phyloP scores from a whole-genome alignment of 2,797 vertebrate genomes.

The Cuculus canorus region DNA sequence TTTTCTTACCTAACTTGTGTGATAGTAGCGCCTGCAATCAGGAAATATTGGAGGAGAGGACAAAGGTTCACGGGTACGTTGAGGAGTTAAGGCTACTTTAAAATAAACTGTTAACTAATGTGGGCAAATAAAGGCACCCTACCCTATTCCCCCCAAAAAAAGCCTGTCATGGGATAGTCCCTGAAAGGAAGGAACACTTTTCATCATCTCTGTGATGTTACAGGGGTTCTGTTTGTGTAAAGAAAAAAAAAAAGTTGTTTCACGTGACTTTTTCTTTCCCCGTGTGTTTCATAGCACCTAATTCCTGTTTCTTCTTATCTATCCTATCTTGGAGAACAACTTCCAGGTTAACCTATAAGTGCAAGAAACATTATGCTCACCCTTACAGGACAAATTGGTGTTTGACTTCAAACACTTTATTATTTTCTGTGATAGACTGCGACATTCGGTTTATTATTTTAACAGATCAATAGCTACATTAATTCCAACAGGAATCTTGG shows the following conservation, averaged over 20 bases:
- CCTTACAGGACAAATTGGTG: neutral
- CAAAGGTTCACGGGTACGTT: neutral
- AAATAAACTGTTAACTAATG: neutral
- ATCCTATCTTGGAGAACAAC: neutral
- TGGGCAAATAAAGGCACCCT: too few species aligned
- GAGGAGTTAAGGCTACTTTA: neutral
- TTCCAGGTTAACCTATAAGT: neutral
- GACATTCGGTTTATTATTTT: conserved; percentile 66
- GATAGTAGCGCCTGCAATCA: neutral
- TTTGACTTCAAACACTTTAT: neutral
- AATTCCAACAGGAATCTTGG: conserved; percentile 60
- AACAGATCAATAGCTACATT: conserved; percentile 69
- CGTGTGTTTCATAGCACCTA: neutral
- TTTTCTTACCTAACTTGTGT: neutral
- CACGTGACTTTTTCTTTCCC: neutral
- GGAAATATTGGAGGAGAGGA: neutral
- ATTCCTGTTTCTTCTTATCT: neutral
- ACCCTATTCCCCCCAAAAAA: neutral
- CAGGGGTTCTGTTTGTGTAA: neutral
- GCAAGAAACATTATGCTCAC: neutral
- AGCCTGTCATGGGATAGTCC: fast-evolving
- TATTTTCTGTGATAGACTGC: neutral
- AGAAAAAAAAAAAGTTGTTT: neutral
- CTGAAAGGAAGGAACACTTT: neutral
- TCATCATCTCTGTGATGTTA: neutral